These are phyloP conservation scores for Linurgus olivaceus DNA, from an alignment of 2,797 vertebrate species.

Conservation along the genomic window DNA sequence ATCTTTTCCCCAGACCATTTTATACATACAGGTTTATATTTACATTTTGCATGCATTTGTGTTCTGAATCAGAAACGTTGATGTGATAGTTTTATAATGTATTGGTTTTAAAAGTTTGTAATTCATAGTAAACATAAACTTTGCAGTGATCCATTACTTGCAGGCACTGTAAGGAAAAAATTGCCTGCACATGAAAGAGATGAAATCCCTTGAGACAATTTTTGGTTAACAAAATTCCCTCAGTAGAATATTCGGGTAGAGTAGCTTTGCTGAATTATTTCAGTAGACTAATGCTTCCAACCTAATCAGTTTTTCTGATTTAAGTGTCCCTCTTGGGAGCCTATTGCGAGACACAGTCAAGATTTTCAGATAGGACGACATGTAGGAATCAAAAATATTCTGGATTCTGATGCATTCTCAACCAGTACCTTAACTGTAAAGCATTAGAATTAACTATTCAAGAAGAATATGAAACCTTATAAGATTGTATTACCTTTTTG, in stretches of 20 bases:
- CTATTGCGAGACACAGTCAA: not conserved
- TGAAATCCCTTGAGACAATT: not conserved
- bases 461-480: not conserved
- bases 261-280: constrained; percentile 7
- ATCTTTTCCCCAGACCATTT: not conserved
- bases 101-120: not conserved
- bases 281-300: not conserved
- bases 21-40: not conserved
- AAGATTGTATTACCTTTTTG: not conserved
- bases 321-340: not conserved
- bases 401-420: not conserved
- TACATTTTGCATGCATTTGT: not conserved
- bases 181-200: not conserved
- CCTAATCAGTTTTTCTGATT: constrained; percentile 16
- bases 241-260: not conserved
- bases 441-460: not conserved
- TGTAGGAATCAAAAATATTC: not conserved
- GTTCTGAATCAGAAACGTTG: not conserved
- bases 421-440: not conserved
- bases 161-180: not conserved
- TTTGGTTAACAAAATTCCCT: not conserved
- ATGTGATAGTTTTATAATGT: not conserved
- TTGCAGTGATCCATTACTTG: not conserved
- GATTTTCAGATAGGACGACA: not conserved
- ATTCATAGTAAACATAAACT: not conserved